Evolutionary conservation across 2,113 vertebrate species (phyloP).

Genomic region (Papio anubis): DNA sequence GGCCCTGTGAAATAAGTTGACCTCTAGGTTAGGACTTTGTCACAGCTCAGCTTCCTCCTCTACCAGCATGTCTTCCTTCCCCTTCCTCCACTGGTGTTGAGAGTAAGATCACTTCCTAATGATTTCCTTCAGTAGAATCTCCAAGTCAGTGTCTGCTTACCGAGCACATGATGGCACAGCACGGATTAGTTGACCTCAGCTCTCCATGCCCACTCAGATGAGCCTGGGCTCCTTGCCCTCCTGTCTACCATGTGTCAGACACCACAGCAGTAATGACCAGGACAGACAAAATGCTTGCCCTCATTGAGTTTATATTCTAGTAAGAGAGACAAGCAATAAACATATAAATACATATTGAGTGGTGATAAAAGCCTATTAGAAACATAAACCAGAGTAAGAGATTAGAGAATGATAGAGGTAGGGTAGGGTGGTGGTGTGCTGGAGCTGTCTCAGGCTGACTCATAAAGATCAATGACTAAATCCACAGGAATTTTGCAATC

Average conservation of each 20-base stretch:
- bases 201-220: background rate
- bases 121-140: background rate
- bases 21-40: background rate
- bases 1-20: background rate
- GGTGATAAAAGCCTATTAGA: background rate
- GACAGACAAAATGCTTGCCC: background rate
- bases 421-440: fast-evolving
- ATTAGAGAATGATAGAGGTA: background rate
- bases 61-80: background rate
- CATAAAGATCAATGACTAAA: background rate
- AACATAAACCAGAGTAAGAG: background rate
- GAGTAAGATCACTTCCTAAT: background rate
- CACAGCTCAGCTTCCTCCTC: background rate
- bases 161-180: too few relatives aligned
- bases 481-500: background rate
- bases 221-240: background rate
- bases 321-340: background rate
- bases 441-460: too few relatives aligned
- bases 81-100: background rate
- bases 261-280: background rate
- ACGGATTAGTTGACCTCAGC: background rate
- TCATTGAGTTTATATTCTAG: background rate
- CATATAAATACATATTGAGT: background rate
- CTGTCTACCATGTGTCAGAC: background rate
- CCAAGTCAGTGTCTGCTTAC: background rate